Evolutionary conservation across 2,797 vertebrate genomes (phyloP).

Genomic region (Glossophaga mutica): DNA sequence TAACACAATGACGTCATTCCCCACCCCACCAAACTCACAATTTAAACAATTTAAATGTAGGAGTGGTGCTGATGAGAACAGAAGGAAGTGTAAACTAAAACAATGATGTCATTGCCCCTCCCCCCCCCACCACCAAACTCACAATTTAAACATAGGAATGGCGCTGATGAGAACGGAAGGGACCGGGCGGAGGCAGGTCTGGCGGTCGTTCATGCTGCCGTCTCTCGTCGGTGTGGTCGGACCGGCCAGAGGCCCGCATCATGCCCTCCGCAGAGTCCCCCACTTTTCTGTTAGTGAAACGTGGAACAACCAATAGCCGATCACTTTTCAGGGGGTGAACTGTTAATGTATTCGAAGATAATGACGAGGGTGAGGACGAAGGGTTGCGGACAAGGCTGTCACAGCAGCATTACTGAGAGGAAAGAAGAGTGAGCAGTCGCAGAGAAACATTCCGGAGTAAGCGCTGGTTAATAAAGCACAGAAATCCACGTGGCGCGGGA

Average conservation of each 20-base stretch:
- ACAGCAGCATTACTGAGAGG: neutral
- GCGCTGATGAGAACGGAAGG: neutral
- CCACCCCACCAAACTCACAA: no score
- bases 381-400: neutral
- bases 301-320: neutral
- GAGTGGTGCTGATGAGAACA: neutral
- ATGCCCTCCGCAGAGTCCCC: neutral
- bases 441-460: neutral
- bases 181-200: no score
- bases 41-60: no score
- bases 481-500: neutral
- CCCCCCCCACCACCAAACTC: no score
- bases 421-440: neutral
- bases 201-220: no score
- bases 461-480: neutral
- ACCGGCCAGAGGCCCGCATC: no score
- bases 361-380: neutral
- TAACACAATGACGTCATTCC: no score
- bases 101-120: no score
- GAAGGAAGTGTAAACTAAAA: neutral
- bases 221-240: fast-evolving
- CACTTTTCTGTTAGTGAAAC: neutral
- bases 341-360: neutral
- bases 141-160: no score
- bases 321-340: neutral